Evolutionary conservation across 2,797 vertebrate species (phyloP).

Genomic region (Rhodeus uyekii): DNA sequence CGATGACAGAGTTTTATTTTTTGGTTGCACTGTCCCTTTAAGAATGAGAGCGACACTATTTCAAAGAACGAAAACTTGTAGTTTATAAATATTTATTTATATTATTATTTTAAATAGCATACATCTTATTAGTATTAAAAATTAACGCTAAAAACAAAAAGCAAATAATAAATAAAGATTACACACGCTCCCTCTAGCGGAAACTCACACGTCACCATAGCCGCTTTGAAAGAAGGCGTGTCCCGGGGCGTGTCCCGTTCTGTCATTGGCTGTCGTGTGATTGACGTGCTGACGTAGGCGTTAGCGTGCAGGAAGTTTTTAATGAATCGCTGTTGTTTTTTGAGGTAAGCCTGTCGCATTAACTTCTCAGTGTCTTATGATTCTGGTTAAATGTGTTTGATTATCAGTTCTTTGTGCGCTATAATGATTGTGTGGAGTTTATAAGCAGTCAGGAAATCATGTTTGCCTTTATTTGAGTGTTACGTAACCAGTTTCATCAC

Average conservation of each 20-base stretch:
- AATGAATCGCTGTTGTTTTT: conserved; percentile 8
- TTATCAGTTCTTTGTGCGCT: not conserved
- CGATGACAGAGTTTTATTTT: not conserved
- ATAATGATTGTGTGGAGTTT: not conserved
- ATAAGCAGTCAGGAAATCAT: no score
- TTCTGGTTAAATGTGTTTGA: not conserved
- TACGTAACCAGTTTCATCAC: no score
- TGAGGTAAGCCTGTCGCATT: conserved; percentile 4
- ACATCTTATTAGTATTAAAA: not conserved
- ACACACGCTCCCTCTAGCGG: conserved; percentile 5
- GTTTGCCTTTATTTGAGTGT: no score
- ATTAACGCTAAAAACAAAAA: not conserved
- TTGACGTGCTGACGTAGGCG: conserved; percentile 16
- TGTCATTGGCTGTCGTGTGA: not conserved
- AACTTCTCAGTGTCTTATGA: not conserved
- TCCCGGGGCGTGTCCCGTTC: not conserved
- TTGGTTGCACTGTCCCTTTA: not conserved
- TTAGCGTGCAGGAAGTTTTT: conserved; percentile 30
- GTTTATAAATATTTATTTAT: no score
- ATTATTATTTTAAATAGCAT: not conserved
- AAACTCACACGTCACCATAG: conserved; percentile 7
- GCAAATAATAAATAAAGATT: not conserved
- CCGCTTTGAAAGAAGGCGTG: not conserved
- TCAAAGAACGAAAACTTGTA: not conserved
- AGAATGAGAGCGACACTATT: not conserved